phyloP scores from a whole-genome alignment of 2,888 invertebrate species.

The Gerris lacustris region DNA sequence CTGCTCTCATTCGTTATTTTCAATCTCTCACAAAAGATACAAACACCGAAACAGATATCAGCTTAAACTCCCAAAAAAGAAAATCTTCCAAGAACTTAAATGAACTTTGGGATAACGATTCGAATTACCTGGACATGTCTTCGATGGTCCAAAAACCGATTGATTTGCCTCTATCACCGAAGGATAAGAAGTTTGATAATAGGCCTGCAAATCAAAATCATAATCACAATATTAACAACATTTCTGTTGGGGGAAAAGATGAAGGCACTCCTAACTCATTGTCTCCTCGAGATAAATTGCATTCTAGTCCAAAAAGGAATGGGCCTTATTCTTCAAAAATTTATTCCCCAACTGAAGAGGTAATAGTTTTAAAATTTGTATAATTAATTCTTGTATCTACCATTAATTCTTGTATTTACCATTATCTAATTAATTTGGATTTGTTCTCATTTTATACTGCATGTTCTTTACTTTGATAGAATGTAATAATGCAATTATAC shows the following conservation, averaged over 20 bases:
- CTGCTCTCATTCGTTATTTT: slow-evolving; percentile 27
- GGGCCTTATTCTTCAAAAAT: not conserved
- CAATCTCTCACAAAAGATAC: slow-evolving; percentile 15
- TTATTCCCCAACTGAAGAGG: not conserved
- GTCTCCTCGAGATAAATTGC: too few relatives aligned
- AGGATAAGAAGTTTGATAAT: too few relatives aligned
- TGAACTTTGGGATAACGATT: slow-evolving; percentile 13
- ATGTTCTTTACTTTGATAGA: not conserved
- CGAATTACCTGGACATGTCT: not conserved
- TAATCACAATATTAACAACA: too few relatives aligned
- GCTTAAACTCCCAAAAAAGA: not conserved
- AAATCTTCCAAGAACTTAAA: slow-evolving; percentile 20
- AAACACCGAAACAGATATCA: not conserved
- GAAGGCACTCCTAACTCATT: too few relatives aligned
- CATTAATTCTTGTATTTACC: too few relatives aligned
- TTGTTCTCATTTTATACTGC: not conserved
- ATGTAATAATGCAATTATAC: too few relatives aligned
- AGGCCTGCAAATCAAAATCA: too few relatives aligned
- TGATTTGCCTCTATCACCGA: too few relatives aligned
- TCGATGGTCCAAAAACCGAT: not conserved
- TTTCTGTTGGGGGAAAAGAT: too few relatives aligned
- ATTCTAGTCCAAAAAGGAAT: not conserved
- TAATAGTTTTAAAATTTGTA: not conserved
- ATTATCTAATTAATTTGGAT: not conserved
- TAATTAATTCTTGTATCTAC: too few relatives aligned